These are phyloP conservation scores for Drosophila nigromelanica DNA, from an alignment of 1,140 invertebrate species.

Conservation along the genomic window DNA sequence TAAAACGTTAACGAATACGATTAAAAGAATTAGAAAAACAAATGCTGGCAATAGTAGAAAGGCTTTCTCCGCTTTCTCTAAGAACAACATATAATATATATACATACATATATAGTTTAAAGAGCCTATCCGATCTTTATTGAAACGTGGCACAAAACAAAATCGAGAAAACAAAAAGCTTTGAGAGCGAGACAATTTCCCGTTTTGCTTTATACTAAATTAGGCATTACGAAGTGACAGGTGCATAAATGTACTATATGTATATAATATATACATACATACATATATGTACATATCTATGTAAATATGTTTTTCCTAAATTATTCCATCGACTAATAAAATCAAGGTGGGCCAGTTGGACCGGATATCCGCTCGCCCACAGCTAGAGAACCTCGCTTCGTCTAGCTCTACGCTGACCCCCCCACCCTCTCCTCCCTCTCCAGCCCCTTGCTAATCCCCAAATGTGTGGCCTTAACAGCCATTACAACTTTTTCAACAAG, in stretches of 20 bases:
- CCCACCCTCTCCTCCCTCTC: neutral
- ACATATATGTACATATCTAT: conserved; percentile 8
- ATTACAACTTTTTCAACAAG: conserved; percentile 29
- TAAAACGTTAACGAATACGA: too few relatives aligned
- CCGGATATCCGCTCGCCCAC: conserved; percentile 7
- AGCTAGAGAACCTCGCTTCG: neutral
- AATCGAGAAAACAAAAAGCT: too few relatives aligned
- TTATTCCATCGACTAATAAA: neutral
- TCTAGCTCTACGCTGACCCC: neutral
- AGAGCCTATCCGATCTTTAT: too few relatives aligned
- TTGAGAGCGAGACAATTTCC: too few relatives aligned
- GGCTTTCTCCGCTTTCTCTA: too few relatives aligned
- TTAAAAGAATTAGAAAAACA: too few relatives aligned
- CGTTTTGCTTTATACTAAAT: too few relatives aligned
- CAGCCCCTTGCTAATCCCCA: neutral
- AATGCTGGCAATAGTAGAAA: too few relatives aligned
- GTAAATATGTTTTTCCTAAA: neutral
- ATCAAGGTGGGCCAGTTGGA: conserved; percentile 11
- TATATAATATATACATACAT: conserved; percentile 2
- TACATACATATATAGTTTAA: too few relatives aligned
- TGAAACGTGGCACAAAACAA: too few relatives aligned
- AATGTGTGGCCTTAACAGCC: neutral
- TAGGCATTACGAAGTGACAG: too few relatives aligned
- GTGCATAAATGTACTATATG: neutral
- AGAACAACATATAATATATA: too few relatives aligned